These are phyloP conservation scores for Caenorhabditis macrosperma DNA, from an alignment of 2,888 invertebrate genomes.

Conservation along the genomic window DNA sequence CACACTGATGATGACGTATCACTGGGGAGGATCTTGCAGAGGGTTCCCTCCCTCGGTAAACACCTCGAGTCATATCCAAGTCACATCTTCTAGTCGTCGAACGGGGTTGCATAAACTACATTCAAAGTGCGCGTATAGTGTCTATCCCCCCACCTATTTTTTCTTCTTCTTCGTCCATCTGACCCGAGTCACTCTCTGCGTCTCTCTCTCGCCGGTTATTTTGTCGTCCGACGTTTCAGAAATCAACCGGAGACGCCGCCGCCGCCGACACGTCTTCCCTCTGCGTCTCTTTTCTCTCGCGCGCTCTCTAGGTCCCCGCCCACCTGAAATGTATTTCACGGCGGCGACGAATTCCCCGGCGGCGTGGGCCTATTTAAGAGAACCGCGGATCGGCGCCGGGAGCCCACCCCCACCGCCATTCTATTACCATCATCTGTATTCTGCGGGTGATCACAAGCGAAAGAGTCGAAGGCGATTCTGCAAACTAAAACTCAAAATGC, in stretches of 20 bases:
- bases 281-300: slow-evolving; percentile 12
- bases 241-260: slow-evolving; percentile 40
- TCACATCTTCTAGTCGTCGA: slow-evolving; percentile 18
- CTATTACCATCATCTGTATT: slow-evolving; percentile 8
- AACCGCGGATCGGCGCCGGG: slow-evolving; percentile 32
- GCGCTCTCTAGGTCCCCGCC: slow-evolving; percentile 25
- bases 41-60: background rate
- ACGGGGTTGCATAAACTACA: slow-evolving; percentile 35
- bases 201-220: slow-evolving; percentile 28
- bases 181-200: slow-evolving; percentile 27
- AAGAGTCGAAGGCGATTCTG: slow-evolving; percentile 18
- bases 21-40: background rate
- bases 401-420: slow-evolving; percentile 28
- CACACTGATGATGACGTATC: background rate
- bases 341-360: slow-evolving; percentile 26
- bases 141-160: slow-evolving; percentile 2
- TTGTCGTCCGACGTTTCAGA: slow-evolving; percentile 32
- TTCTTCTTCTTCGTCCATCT: slow-evolving; percentile 33
- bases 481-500: slow-evolving; percentile 51
- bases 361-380: slow-evolving; percentile 50
- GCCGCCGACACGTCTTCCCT: slow-evolving; percentile 41
- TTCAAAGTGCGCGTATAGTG: slow-evolving; percentile 31
- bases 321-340: slow-evolving; percentile 46
- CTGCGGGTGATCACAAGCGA: slow-evolving; percentile 1
- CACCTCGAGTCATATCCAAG: slow-evolving; percentile 4